These are phyloP conservation scores for Labrus mixtus DNA, from an alignment of 2,113 vertebrate species.

Conservation along the genomic window DNA sequence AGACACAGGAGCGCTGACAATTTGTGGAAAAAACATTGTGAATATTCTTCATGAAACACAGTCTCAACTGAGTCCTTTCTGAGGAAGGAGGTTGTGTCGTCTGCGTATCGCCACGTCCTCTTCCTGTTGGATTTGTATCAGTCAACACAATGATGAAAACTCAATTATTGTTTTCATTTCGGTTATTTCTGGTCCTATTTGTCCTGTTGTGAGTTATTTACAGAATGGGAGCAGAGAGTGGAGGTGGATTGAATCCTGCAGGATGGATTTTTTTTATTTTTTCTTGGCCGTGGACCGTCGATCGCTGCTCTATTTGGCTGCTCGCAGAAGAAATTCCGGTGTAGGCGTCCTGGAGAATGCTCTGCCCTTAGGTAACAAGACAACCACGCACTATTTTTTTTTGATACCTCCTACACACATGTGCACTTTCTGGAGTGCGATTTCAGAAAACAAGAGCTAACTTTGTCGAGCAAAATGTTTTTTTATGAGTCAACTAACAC, in stretches of 20 bases:
- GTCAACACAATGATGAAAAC: constrained; percentile 39
- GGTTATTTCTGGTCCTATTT: constrained; percentile 46
- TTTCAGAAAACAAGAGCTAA: constrained; percentile 78
- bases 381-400: constrained; percentile 55
- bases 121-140: constrained; percentile 50
- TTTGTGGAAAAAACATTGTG: constrained; percentile 48
- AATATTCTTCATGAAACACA: constrained; percentile 57
- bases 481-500: constrained; percentile 79
- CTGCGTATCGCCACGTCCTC: constrained; percentile 45
- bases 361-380: constrained; percentile 70
- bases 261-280: constrained; percentile 48
- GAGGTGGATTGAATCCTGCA: constrained; percentile 31
- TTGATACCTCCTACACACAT: constrained; percentile 70
- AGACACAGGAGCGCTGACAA: constrained; percentile 63
- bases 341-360: constrained; percentile 61
- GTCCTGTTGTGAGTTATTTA: constrained; percentile 67
- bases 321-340: constrained; percentile 67
- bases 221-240: constrained; percentile 31
- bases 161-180: constrained; percentile 36
- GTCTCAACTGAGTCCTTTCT: constrained; percentile 12
- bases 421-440: constrained; percentile 52
- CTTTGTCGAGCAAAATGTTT: constrained; percentile 55
- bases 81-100: constrained; percentile 40
- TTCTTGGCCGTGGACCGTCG: constrained; percentile 40
- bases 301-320: constrained; percentile 58